Percentiles rank a stretch among this genome's conserved stretches.
These are phyloP conservation scores for Hyles lineata DNA, from an alignment of 2,888 invertebrate species.

Conservation along the genomic window DNA sequence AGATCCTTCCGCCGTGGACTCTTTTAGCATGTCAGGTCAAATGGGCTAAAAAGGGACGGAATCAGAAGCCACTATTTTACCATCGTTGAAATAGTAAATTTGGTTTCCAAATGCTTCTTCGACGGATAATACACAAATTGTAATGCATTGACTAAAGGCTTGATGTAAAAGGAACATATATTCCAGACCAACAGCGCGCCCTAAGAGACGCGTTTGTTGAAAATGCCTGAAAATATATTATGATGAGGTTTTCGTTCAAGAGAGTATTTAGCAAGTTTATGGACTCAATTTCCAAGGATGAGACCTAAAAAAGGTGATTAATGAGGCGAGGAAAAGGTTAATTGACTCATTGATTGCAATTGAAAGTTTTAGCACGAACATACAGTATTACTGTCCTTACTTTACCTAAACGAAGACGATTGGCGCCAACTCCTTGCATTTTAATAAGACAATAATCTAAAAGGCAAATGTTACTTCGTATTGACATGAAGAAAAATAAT, in stretches of 20 bases:
- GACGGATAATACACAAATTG: too few relatives aligned
- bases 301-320: background rate
- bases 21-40: constrained; percentile 33
- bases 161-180: too few relatives aligned
- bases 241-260: too few relatives aligned
- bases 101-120: background rate
- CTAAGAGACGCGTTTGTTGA: too few relatives aligned
- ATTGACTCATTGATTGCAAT: constrained; percentile 13
- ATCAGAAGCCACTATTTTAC: background rate
- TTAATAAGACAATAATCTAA: constrained; percentile 5
- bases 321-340: constrained; percentile 1
- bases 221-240: too few relatives aligned
- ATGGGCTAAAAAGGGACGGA: background rate
- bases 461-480: background rate
- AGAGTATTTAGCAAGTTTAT: background rate
- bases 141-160: too few relatives aligned
- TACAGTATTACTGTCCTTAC: background rate
- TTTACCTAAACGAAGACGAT: background rate
- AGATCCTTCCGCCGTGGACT: constrained; percentile 55
- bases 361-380: constrained; percentile 2
- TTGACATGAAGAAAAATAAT: background rate
- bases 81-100: background rate
- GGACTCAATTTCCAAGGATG: background rate
- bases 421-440: background rate
- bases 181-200: too few relatives aligned